Evolutionary conservation across 2,113 vertebrate species (phyloP), one percentile per base, ranked within the genome.

Genomic region (Rattus rattus): DNA sequence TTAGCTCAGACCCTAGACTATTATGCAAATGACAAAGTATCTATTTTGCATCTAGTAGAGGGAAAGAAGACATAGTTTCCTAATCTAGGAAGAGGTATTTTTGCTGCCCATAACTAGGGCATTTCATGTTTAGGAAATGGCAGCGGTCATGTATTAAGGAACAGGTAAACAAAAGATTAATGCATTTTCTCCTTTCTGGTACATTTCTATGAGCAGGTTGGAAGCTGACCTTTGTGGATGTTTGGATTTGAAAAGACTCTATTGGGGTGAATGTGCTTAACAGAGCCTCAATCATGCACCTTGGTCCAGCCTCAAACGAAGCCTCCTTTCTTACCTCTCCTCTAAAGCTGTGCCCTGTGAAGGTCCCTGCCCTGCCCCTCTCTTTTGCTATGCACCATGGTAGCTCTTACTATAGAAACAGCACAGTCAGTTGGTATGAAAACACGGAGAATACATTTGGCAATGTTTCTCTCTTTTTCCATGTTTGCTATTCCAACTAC

Each of bases 91-190:
- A 79, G 87, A 96, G n/a, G 28, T 81, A 26, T 73, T 96, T 90
- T 86, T 92, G 30, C 92, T 92, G 92, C 93, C 56, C 12, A 28
- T 93, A 92, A 76, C 56, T 49, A 91, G 86, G 67, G 65, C 26
- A 93, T 83, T 96, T 95, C n/a, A 5, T 36, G 16, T 90, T 92
- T 96, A 84, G 75, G 30, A 56, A 88, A 90, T 63, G 87, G 36
- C 5, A 7, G 22, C 52, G 84, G 69, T 87, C 36, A 84, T n/a
- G 17, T 8, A n/a, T 79, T 73, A 93, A 43, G 67, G 73, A 91
- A 61, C 52, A 91, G 84, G 13, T 80, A 30, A 94, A 10, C 14
- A 49, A 81, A 91, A 92, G 61, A 88, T 9, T 59, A 75, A 79
- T 52, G 9, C 24, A 20, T 65, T 95, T 95, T 90, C 54, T 87